Evolutionary conservation across 2,888 invertebrate genomes (phyloP), one percentile per base, ranked within the genome.

Genomic region (Tiliacea aurago): DNA sequence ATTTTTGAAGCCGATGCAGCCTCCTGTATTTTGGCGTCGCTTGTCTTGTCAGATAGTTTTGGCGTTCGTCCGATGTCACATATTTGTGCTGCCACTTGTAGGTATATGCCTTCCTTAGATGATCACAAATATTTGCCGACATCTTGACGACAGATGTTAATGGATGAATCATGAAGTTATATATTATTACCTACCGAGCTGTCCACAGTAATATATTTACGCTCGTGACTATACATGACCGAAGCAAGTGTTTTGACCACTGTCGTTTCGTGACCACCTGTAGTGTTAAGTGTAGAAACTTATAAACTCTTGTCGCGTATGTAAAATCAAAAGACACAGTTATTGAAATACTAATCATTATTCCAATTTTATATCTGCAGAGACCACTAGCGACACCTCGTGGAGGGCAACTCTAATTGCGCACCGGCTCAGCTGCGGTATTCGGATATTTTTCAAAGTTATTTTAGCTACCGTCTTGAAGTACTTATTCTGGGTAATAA

Each of bases 311-410:
- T 15, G 28, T 18, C 43, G 7, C 20, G 58, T 45, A 63, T 51
- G 37, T 15, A 28, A 45, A 78, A 63, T 45, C 45, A 70, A 56
- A 37, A 43, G 23, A 53, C 51, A 28, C 18, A 37, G 15, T 9
- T 59, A 58, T 33, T 23, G 11, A 15, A 43, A 58, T 18, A 51
- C 15, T n/a, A 33, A 41, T 20, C 5, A 13, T 51, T 45, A 51
- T 28, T n/a, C 9, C 3, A 49, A 47, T 13, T 41, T 47, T 63
- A 33, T 53, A 53, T 18, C 41, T 33, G 59, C 51, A 79, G 41
- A 13, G 23, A 59, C 47, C 6, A 80, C 59, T 47, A 58, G 73
- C 64, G 80, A 23, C 76, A 76, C 6, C 76, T 73, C 73, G 41
- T 37, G 23, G 53, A 7, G 33, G 11, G 10, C 28, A 53, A 53